Conservation (phyloP, 2,113 vertebrate species). For the Acanthisitta chloris region DNA sequence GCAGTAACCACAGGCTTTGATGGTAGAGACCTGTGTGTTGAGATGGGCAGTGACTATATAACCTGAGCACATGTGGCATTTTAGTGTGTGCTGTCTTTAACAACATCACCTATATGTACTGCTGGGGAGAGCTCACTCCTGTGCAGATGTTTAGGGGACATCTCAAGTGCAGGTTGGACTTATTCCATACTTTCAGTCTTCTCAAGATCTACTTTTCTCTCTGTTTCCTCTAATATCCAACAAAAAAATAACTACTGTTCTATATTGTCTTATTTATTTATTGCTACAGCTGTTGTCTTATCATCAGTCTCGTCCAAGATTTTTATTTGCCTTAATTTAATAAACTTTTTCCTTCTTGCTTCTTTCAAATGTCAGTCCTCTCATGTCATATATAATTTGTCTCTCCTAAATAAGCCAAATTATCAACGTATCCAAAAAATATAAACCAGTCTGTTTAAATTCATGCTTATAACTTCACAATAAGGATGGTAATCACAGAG, state of each 20-base stretch:
- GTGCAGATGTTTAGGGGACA: neutral
- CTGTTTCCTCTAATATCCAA: neutral
- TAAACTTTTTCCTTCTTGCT: neutral
- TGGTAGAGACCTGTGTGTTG: neutral
- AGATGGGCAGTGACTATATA: fast-evolving
- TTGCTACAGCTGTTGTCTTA: neutral
- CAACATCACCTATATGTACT: fast-evolving
- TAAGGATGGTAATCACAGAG: neutral
- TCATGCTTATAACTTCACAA: neutral
- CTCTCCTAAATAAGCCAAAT: neutral
- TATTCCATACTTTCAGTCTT: neutral
- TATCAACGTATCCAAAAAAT: neutral
- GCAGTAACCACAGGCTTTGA: neutral
- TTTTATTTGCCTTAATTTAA: neutral
- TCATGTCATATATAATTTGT: neutral
- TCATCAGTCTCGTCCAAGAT: neutral
- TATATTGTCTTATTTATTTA: neutral
- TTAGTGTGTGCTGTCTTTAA: neutral
- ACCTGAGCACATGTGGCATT: neutral
- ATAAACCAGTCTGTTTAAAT: neutral
- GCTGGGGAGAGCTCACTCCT: fast-evolving
- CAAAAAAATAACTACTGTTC: neutral
- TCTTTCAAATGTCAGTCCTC: neutral
- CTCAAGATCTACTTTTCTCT: neutral
- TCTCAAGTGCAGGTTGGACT: neutral